These are phyloP conservation scores for Neodon shergylaensis DNA, from an alignment of 2,113 vertebrate species.

Conservation along the genomic window DNA sequence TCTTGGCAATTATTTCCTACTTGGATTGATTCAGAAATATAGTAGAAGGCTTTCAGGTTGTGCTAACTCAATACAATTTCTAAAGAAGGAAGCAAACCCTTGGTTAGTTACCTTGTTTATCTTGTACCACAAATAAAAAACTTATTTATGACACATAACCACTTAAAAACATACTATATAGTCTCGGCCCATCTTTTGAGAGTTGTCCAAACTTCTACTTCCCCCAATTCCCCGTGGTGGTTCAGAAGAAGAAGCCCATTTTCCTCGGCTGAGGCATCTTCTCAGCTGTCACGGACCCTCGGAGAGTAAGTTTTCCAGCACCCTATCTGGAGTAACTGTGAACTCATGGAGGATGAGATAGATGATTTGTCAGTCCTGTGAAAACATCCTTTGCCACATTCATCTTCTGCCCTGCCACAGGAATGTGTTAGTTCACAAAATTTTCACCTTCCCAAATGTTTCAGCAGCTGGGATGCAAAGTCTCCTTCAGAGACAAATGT, in stretches of 20 bases:
- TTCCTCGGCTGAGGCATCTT: neutral
- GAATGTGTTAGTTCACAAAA: slow-evolving; percentile 71
- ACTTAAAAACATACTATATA: neutral
- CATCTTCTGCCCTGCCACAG: slow-evolving; percentile 17
- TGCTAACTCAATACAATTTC: neutral
- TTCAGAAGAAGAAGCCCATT: neutral
- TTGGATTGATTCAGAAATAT: slow-evolving; percentile 26
- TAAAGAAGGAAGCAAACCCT: slow-evolving; percentile 22
- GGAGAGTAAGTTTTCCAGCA: neutral
- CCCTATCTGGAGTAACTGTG: neutral
- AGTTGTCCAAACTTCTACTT: slow-evolving; percentile 24
- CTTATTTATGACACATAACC: slow-evolving; percentile 10
- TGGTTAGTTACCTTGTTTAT: neutral
- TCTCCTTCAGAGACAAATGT: slow-evolving; percentile 71
- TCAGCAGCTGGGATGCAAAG: slow-evolving; percentile 68
- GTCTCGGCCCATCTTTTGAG: neutral
- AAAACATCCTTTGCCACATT: slow-evolving; percentile 64
- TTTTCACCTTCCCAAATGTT: slow-evolving; percentile 77
- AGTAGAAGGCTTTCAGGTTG: neutral
- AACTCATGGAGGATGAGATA: slow-evolving; percentile 44
- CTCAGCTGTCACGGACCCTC: neutral
- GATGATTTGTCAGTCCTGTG: slow-evolving; percentile 62
- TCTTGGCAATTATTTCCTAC: slow-evolving; percentile 43
- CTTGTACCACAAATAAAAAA: slow-evolving; percentile 21
- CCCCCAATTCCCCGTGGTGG: neutral